Conservation (phyloP, 2,888 invertebrate genomes). For the Drosophila acutilabella region DNA sequence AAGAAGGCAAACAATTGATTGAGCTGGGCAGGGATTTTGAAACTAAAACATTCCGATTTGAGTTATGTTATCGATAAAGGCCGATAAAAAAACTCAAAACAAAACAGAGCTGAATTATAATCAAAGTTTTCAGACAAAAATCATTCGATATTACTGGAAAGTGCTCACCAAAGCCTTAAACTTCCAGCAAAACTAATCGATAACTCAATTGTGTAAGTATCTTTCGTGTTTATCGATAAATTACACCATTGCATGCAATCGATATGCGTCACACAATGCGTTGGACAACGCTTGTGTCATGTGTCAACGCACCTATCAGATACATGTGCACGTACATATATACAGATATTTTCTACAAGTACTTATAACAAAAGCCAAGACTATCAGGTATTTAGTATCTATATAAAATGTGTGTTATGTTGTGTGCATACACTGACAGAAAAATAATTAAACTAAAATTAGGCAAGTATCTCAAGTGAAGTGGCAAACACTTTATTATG, state of each 20-base stretch:
- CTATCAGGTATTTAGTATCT: constrained; percentile 36
- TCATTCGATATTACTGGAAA: too few species aligned
- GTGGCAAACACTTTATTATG: constrained; percentile 3
- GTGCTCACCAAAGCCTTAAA: not conserved
- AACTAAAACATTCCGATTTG: not conserved
- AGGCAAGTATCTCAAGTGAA: not conserved
- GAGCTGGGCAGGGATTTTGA: too few species aligned
- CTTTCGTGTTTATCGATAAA: constrained; percentile 38
- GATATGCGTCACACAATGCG: constrained; percentile 32
- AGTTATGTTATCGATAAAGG: not conserved
- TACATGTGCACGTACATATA: not conserved
- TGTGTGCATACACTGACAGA: constrained; percentile 31
- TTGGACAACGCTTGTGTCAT: constrained; percentile 33
- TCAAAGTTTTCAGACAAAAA: not conserved
- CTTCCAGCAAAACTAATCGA: not conserved
- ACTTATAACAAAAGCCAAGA: constrained; percentile 20
- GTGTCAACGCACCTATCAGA: constrained; percentile 38
- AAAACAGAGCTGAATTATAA: not conserved
- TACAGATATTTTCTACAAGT: not conserved
- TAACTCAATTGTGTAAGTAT: not conserved
- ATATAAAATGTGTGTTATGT: not conserved
- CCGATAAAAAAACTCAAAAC: not conserved
- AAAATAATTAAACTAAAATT: constrained; percentile 5
- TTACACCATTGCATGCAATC: constrained; percentile 43
- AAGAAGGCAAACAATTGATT: too few species aligned